Evolutionary conservation across 2,113 vertebrate genomes (phyloP), one percentile per base, ranked within the genome.

Genomic region (Mirza zaza): DNA sequence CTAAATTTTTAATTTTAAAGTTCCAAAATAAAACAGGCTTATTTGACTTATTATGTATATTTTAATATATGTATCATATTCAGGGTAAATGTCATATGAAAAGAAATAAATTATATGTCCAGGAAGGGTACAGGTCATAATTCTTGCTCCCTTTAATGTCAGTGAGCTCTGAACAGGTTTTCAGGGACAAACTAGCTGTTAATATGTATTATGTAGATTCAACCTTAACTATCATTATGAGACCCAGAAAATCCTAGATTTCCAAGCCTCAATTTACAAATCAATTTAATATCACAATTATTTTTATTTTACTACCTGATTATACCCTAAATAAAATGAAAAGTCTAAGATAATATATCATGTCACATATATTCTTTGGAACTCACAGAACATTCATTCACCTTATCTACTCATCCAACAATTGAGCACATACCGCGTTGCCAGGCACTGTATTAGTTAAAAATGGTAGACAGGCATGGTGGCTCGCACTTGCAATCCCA

Each of bases 1-100:
- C 29, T 84, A 81, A 68, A 6, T 89, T 96, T 92, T 84, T 63
- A 61, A 88, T 83, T 94, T 95, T 89, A 87, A 95, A 95, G 70
- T 94, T 95, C 45, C 57, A 76, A 96, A 96, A 82, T 93, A 95
- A 93, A 95, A 39, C 86, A 88, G 77, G 5, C 50, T 88, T 81
- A 42, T 59, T 42, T 27, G 32, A 80, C 59, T 90, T 85, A 94
- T 90, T 90, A 98, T 93, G 89, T 97, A 63, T 80, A 95, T 80
- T 94, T 96, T 93, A 95, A 97, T 91, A 89, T 77, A 96, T 70
- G 90, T 89, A 84, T 93, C 91, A 95, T 91, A 84, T 77, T 97
- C 95, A 97, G 97, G 96, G 97, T 94, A 96, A 97, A 96, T 92
- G 63, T 45, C 80, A 87, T 67, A 91, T 71, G 59, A 93, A 96